Evolutionary conservation across 2,113 vertebrate genomes (phyloP), one percentile per base, ranked within the genome.

Genomic region (Sturnira hondurensis): DNA sequence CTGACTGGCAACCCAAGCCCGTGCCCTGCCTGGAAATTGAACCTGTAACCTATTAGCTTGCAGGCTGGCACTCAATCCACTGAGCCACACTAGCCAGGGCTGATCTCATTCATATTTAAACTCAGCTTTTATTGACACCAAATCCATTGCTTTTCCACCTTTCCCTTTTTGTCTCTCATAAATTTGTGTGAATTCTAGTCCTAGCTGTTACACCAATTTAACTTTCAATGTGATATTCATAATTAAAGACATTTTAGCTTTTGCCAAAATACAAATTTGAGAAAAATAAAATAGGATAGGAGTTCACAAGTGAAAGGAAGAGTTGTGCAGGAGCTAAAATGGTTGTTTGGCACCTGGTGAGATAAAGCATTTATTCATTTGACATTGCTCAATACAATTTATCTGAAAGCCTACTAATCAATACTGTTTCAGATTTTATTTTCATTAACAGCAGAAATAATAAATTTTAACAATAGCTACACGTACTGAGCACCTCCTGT

Each of bases 191-290:
- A 81, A 88, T 90, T 65, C 71, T 73, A 87, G 77, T 56, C 63
- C 7, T 76, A 88, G 71, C 11, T 67, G 52, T 90, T 87, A 56
- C 20, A 86, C 15, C 88, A 77, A 96, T 82, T 93, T 88, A 50
- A 82, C 58, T 81, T 78, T 84, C 31, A 93, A 71, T 56, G 43
- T 81, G 50, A 4, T 58, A 78, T 90, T 96, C 65, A 84, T 50
- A 83, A 96, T 95, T 92, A 93, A 96, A 76, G 38, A 26, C 4
- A 41, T 54, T 92, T 93, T 80, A 43, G 54, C n/a, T 77, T 87
- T 92, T 77, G 50, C 80, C 33, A 77, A 61, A 95, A 89, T 47
- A 89, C 8, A 56, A 6, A 2, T 63, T 82, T 78, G 33, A 71
- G 41, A 67, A 90, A 92, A 80, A n/a, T 71, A 41, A 96, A 89